Evolutionary conservation across 2,888 invertebrate genomes (phyloP).

Genomic region (Ceramica pisi): DNA sequence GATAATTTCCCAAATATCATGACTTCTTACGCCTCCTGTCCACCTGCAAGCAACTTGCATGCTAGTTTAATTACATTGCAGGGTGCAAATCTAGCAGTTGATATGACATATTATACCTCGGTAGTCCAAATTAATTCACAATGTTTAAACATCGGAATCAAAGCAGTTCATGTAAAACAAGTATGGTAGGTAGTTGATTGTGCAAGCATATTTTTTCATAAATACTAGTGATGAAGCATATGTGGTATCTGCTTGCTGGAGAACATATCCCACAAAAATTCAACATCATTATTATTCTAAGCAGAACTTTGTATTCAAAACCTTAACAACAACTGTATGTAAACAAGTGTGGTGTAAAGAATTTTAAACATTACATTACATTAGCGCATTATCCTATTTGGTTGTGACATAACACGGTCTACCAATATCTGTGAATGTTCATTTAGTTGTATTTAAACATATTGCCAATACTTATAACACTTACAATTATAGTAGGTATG

Average conservation of each 20-base stretch:
- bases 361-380: constrained; percentile 38
- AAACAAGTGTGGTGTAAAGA: constrained; percentile 40
- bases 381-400: constrained; percentile 28
- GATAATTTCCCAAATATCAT: not conserved
- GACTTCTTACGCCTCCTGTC: no score
- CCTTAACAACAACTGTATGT: constrained; percentile 23
- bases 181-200: not conserved
- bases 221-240: not conserved
- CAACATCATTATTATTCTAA: constrained; percentile 27
- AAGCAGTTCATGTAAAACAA: not conserved
- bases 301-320: constrained; percentile 29
- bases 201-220: not conserved
- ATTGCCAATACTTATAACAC: not conserved
- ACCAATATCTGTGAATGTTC: constrained; percentile 8
- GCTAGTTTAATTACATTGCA: no score
- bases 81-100: no score
- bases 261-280: constrained; percentile 1
- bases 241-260: not conserved
- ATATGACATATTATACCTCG: no score
- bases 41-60: not conserved
- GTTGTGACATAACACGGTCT: constrained; percentile 22
- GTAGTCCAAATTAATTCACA: no score
- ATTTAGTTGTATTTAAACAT: constrained; percentile 5
- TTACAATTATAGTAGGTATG: not conserved
- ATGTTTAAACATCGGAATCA: not conserved